Evolutionary conservation across 2,113 vertebrate genomes (phyloP), one percentile per base, ranked within the genome.

Genomic region (Mixornis gularis): DNA sequence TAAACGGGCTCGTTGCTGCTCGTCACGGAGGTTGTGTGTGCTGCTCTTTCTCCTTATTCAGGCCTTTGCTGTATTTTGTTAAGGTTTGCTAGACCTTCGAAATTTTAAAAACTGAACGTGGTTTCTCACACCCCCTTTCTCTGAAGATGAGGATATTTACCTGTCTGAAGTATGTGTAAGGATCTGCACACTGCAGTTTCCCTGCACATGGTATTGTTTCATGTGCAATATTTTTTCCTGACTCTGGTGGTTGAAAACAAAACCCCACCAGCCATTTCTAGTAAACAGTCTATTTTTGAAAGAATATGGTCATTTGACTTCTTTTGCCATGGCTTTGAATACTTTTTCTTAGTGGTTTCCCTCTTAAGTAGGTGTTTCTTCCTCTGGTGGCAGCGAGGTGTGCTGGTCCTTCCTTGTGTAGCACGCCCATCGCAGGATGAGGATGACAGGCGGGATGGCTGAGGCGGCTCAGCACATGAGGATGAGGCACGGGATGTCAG

Each of bases 21-120:
- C 5, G 17, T 60, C 5, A 3, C 2, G 7, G 25, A 13, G 25
- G 5, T 1, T 26, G 3, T 5, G 1, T 4, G 21, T 2, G 7
- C 7, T 38, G 58, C 17, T 17, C 34, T 60, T 60, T 38, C 24
- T 59, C 34, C 16, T 18, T 60, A 38, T 18, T 60, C 36, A 27
- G 17, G 38, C 25, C 11, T 60, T 60, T 12, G 5, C 17, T 60
- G 34, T 24, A 38, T 60, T 60, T 27, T 38, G 16, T 38, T 27
- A 38, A 38, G 36, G 17, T 40, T 38, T 60, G 19, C 27, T 12
- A 38, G 38, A 38, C 17, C 17, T 60, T 27, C 3, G 8, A 19
- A 27, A 40, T 27, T 38, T 40, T 27, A 27, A 38, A 60, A 38
- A 38, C 25, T 19, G 58, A 40, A 12, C 3, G 2, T 60, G 3